Conservation (phyloP, 2,113 vertebrate species). For the Furnarius figulus region DNA sequence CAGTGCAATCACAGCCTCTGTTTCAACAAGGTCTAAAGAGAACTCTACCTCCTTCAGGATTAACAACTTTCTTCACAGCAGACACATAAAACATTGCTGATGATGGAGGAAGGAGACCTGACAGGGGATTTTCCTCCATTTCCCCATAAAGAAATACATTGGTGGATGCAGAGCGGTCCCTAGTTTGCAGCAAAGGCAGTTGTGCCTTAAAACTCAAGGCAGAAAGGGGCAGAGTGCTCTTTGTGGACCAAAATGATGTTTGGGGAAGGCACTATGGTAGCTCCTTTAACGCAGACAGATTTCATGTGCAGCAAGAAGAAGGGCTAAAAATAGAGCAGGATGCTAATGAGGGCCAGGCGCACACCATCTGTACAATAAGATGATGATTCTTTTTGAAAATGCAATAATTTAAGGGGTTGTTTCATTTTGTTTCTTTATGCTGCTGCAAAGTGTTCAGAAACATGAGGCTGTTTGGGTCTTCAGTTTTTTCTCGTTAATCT, state of each 20-base stretch:
- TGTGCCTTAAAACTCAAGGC: neutral
- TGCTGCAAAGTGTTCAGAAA: neutral
- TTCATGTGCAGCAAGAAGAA: neutral
- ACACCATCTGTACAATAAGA: neutral
- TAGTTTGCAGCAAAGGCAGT: neutral
- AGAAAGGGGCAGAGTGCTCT: neutral
- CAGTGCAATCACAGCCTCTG: neutral
- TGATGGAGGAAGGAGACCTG: neutral
- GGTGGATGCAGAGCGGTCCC: neutral
- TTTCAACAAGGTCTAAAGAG: neutral
- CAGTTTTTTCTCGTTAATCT: neutral
- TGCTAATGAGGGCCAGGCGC: neutral
- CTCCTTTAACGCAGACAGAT: neutral
- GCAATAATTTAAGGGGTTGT: neutral
- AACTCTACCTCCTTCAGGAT: neutral
- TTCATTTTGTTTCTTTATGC: conserved; percentile 13
- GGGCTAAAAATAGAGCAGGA: conserved; percentile 39
- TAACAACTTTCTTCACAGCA: neutral
- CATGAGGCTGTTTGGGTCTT: neutral
- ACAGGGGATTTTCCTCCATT: neutral
- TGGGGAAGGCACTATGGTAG: neutral
- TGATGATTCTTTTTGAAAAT: conserved; percentile 48
- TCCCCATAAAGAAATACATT: neutral
- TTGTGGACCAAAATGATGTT: neutral
- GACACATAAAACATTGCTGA: neutral